A percentile compares a stretch with the other conserved stretches of the same genome.
Conservation (phyloP, 1,140 invertebrate species). For the Antheraea pernyi region DNA sequence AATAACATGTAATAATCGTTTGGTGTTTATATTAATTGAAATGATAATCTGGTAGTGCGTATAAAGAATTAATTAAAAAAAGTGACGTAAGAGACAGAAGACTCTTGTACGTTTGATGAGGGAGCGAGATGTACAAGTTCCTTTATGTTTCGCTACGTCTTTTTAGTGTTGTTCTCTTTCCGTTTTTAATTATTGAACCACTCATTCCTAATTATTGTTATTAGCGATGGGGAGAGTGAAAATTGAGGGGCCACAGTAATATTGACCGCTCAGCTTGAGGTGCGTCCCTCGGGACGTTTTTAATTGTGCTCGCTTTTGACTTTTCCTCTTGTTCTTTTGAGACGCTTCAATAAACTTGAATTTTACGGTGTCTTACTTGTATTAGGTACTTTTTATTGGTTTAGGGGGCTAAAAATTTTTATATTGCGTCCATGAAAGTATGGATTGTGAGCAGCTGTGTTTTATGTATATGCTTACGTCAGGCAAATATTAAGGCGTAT, state of each 20-base stretch:
- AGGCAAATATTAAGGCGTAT: background rate
- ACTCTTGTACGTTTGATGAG: background rate
- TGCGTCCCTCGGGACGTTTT: conserved; percentile 67
- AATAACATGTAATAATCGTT: conserved; percentile 20
- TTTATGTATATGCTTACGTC: background rate
- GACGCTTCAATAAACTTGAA: conserved; percentile 72
- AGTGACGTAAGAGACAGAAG: conserved; percentile 41
- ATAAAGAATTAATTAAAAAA: conserved; percentile 59
- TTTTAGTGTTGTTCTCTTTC: conserved; percentile 74
- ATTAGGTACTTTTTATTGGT: conserved; percentile 52
- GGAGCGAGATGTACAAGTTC: conserved; percentile 41
- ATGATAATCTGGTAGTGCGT: conserved; percentile 31
- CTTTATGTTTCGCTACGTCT: conserved; percentile 52
- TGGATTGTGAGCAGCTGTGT: background rate
- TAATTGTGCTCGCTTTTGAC: conserved; percentile 75
- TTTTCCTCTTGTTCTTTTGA: conserved; percentile 73
- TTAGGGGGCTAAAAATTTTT: conserved; percentile 21
- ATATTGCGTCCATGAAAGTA: conserved; percentile 7
- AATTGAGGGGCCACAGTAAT: conserved; percentile 74
- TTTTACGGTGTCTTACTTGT: conserved; percentile 65
- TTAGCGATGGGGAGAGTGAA: conserved; percentile 76
- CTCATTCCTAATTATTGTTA: conserved; percentile 81
- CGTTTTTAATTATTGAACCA: conserved; percentile 82
- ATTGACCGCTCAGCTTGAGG: conserved; percentile 71
- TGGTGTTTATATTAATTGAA: conserved; percentile 67